Conservation (phyloP, 2,113 vertebrate species). For the Alexandromys fortis region DNA sequence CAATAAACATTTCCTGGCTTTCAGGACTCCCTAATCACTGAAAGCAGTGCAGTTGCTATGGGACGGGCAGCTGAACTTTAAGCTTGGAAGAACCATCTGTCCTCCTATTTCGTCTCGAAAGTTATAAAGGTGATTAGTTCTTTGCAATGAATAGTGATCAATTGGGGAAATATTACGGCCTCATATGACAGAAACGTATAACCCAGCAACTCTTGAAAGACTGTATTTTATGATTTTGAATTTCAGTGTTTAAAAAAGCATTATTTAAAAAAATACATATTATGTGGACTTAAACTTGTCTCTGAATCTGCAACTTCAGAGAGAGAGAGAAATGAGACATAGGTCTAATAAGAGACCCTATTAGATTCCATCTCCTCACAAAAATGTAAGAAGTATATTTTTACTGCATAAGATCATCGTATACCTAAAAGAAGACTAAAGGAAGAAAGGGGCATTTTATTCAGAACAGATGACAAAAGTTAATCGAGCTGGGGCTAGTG, state of each 20-base stretch:
- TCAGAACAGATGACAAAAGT: neutral
- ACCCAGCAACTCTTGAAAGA: neutral
- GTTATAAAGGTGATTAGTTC: neutral
- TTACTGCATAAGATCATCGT: neutral
- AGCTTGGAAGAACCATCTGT: slow-evolving; percentile 40
- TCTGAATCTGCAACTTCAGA: neutral
- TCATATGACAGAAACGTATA: neutral
- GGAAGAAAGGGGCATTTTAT: neutral
- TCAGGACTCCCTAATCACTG: slow-evolving; percentile 54
- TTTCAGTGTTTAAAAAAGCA: neutral
- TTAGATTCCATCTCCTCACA: neutral
- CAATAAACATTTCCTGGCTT: slow-evolving; percentile 68
- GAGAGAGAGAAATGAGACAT: neutral
- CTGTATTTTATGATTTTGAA: neutral
- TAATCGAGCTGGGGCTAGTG: neutral
- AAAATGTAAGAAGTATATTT: neutral
- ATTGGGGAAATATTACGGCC: neutral
- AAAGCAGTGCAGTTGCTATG: slow-evolving; percentile 56
- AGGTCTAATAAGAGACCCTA: neutral
- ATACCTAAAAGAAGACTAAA: neutral
- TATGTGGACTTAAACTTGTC: neutral
- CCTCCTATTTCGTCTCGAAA: slow-evolving; percentile 57
- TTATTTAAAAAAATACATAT: neutral
- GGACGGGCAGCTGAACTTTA: neutral
- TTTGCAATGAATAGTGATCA: neutral